phyloP scores from a whole-genome alignment of 2,888 invertebrate genomes.

The Geotrupes spiniger region DNA sequence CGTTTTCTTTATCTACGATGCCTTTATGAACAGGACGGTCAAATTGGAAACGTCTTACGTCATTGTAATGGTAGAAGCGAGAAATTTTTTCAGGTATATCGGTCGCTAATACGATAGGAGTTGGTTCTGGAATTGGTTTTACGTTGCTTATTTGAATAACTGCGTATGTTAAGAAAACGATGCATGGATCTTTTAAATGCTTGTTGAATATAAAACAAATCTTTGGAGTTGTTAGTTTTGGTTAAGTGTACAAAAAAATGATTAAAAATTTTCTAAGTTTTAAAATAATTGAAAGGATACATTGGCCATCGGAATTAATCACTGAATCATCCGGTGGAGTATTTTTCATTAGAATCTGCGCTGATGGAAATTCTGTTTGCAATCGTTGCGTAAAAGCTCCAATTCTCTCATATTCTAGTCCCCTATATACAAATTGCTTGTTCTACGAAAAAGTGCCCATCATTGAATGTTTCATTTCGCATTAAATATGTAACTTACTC shows the following conservation, averaged over 20 bases:
- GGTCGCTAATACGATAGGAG: constrained; percentile 49
- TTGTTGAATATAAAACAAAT: constrained; percentile 6
- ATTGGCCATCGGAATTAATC: constrained; percentile 81
- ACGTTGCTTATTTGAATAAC: constrained; percentile 94
- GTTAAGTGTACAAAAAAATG: neutral
- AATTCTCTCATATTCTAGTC: constrained; percentile 91
- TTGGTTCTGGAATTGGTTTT: constrained; percentile 78
- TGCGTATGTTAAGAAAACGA: constrained; percentile 39
- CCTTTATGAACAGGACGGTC: constrained; percentile 89
- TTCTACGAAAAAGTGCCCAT: constrained; percentile 58
- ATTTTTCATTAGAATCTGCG: constrained; percentile 90
- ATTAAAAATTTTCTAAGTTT: neutral
- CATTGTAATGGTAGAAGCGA: constrained; percentile 87
- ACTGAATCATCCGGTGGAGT: constrained; percentile 87
- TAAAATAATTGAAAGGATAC: constrained; percentile 54
- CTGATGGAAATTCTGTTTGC: constrained; percentile 90
- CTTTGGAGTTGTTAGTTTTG: neutral
- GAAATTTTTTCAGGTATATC: constrained; percentile 84
- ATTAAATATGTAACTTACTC: constrained; percentile 62
- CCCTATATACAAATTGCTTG: constrained; percentile 92
- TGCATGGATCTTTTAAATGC: constrained; percentile 18
- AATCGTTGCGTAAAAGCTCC: constrained; percentile 91
- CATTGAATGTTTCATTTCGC: neutral
- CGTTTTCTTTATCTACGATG: constrained; percentile 88
- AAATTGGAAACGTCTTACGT: constrained; percentile 85